Evolutionary conservation across 2,888 invertebrate genomes (phyloP).

Genomic region (Lypha dubia): DNA sequence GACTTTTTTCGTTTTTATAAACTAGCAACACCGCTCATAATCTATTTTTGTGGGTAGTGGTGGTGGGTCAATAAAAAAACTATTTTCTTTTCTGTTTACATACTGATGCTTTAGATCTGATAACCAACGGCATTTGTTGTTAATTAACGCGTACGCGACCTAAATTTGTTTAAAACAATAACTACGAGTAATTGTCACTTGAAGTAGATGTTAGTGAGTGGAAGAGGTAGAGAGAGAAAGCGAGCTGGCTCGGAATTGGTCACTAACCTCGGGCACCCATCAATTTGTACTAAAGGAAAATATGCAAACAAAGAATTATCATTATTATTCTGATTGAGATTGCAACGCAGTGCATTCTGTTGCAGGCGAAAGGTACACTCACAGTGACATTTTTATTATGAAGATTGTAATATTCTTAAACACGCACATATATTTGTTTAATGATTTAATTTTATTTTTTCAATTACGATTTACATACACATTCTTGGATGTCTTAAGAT

Average conservation of each 20-base stretch:
- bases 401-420: constrained; percentile 30
- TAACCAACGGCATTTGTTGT: constrained; percentile 68
- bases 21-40: not conserved
- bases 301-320: constrained; percentile 52
- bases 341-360: not conserved
- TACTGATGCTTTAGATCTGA: constrained; percentile 66
- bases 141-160: constrained; percentile 72
- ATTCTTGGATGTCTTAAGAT: constrained; percentile 28
- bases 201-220: constrained; percentile 3
- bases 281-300: constrained; percentile 65
- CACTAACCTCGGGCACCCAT: constrained; percentile 65
- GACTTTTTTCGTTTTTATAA: constrained; percentile 3
- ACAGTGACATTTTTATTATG: constrained; percentile 47
- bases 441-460: constrained; percentile 42
- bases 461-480: constrained; percentile 56
- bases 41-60: not conserved
- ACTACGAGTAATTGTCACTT: constrained; percentile 57
- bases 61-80: constrained; percentile 37
- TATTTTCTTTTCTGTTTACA: constrained; percentile 59
- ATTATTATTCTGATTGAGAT: constrained; percentile 43
- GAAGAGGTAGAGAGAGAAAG: not conserved
- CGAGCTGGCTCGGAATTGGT: constrained; percentile 32
- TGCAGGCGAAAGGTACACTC: not conserved
- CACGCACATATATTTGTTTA: constrained; percentile 47
- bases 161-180: constrained; percentile 65